Evolutionary conservation across 2,888 invertebrate species (phyloP).

Genomic region (Macaria notata): DNA sequence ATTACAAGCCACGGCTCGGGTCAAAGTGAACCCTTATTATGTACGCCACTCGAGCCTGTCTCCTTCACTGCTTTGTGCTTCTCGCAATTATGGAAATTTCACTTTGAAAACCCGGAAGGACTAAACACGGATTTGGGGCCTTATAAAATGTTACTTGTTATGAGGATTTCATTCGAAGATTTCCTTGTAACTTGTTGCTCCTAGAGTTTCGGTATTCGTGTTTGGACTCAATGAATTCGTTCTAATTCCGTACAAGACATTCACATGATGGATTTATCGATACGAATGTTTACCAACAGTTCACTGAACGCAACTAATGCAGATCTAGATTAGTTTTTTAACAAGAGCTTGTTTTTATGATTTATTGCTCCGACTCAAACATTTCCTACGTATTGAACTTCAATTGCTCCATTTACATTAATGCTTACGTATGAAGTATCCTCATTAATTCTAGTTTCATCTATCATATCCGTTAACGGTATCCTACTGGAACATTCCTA

Average conservation of each 20-base stretch:
- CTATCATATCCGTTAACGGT: slow-evolving; percentile 33
- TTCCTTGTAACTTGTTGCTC: slow-evolving; percentile 2
- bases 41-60: slow-evolving; percentile 44
- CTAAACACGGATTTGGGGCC: slow-evolving; percentile 12
- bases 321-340: slow-evolving; percentile 12
- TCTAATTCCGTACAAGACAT: slow-evolving; percentile 13
- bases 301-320: slow-evolving; percentile 13
- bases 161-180: slow-evolving; percentile 2
- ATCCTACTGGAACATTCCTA: slow-evolving; percentile 40
- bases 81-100: slow-evolving; percentile 29
- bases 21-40: slow-evolving; percentile 67
- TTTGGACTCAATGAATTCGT: slow-evolving; percentile 17
- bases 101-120: slow-evolving; percentile 18
- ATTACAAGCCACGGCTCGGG: slow-evolving; percentile 56
- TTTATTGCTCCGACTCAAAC: slow-evolving; percentile 19
- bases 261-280: slow-evolving; percentile 17
- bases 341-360: slow-evolving; percentile 13
- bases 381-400: slow-evolving; percentile 29
- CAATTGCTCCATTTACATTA: slow-evolving; percentile 27
- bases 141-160: slow-evolving; percentile 18
- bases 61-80: slow-evolving; percentile 39
- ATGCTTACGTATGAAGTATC: slow-evolving; percentile 30
- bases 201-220: slow-evolving; percentile 6
- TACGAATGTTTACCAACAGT: slow-evolving; percentile 16
- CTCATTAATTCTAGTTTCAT: slow-evolving; percentile 29